These are phyloP conservation scores for Tachycineta bicolor DNA, from an alignment of 2,113 vertebrate species.

Conservation along the genomic window DNA sequence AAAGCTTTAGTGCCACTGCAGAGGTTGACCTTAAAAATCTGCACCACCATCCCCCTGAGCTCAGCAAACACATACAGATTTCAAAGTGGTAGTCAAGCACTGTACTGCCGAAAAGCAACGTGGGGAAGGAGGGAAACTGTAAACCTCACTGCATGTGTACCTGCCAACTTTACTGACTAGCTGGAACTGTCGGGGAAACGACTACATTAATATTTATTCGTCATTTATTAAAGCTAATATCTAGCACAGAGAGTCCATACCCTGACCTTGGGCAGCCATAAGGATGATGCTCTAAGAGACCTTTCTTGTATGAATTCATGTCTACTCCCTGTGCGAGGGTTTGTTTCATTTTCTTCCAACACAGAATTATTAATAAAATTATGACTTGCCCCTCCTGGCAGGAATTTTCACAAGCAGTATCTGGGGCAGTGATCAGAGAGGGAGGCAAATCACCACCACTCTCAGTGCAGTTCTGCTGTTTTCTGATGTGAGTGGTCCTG, in stretches of 20 bases:
- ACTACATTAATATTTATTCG: background rate
- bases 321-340: accelerated
- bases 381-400: background rate
- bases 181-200: background rate
- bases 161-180: background rate
- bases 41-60: background rate
- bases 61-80: background rate
- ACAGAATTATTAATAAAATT: background rate
- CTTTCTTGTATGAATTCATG: background rate
- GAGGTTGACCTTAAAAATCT: background rate
- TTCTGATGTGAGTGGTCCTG: background rate
- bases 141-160: background rate
- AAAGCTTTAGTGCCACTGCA: background rate
- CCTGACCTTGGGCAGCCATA: background rate
- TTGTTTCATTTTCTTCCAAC: background rate
- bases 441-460: accelerated
- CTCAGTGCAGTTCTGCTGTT: background rate
- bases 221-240: background rate
- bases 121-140: accelerated
- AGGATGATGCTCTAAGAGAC: background rate
- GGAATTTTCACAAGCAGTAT: background rate
- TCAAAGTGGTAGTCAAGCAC: background rate
- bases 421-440: background rate
- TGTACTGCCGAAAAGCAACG: background rate
- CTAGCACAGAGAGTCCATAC: background rate